Base-by-base conservation (phyloP, 2,797 vertebrate genomes). In the Eleutherodactylus coqui region DNA sequence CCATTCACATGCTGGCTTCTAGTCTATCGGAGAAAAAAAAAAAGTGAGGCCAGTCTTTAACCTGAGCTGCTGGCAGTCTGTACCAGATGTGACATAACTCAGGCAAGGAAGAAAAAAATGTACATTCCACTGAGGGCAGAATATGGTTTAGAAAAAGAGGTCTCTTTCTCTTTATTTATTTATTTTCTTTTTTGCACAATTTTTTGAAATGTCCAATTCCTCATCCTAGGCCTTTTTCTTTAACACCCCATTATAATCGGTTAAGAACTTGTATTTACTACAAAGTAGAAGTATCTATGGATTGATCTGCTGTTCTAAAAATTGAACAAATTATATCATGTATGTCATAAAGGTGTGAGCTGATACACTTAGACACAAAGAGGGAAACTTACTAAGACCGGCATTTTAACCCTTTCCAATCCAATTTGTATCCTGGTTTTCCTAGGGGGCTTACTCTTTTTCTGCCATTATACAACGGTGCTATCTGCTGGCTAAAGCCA, bases 1-100 rank as follows among this genome's bases (percentile, higher is more conserved):
- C 88, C 87, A 88, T 91, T 91, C 89, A 91, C 86, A 64, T 82
- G 34, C 47, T 29, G 62, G 85, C 81, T 83, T 83, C 78, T 38
- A 81, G 79, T 88, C 85, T 55, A 75, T 78, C 53, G 84, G 69
- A 85, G 58, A 43, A 27, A 85, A 76, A 80, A 73, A 88, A 75
- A 47, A 85, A 77, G 55, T 81, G 84, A 86, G 72, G 77, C 85
- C 85, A 88, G 88, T 82, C 82, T 49, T 79, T 86, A 88, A 86
- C 88, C 85, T 82, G 78, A 87, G 82, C 45, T 87, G 82, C 86
- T 87, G 82, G 86, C 82, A 84, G 86, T 84, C 82, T 84, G 82
- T 87, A 76, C 86, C 86, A 87, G 82, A 87, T 87, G 86, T 87
- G 86, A 87, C 86, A 87, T 87, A 87, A 87, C 76, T 87, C 77